Evolutionary conservation across 2,888 invertebrate species (phyloP).

Genomic region (Melinopterus prodromus): DNA sequence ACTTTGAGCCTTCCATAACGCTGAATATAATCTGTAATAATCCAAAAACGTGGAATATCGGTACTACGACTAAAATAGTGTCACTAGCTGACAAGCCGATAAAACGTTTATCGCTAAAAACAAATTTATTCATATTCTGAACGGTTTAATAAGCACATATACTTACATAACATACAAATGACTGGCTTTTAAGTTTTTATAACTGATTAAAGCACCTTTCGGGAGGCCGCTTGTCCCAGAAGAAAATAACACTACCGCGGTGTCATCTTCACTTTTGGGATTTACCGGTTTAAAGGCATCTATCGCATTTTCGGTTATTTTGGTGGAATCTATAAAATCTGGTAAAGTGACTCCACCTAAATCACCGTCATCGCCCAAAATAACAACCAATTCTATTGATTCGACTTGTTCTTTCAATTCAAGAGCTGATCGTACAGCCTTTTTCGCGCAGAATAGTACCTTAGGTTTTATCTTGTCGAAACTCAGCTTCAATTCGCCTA

Average conservation of each 20-base stretch:
- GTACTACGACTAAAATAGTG: conserved; percentile 36
- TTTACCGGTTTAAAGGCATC: conserved; percentile 5
- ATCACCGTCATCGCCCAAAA: background rate
- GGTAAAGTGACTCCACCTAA: background rate
- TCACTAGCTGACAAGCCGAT: background rate
- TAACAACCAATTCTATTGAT: conserved; percentile 8
- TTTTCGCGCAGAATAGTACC: conserved; percentile 36
- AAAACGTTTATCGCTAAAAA: background rate
- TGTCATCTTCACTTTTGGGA: conserved; percentile 36
- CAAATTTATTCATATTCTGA: background rate
- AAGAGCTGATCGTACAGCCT: conserved; percentile 65
- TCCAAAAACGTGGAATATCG: conserved; percentile 51
- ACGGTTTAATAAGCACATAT: background rate
- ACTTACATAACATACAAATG: conserved; percentile 9
- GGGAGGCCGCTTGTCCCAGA: conserved; percentile 76
- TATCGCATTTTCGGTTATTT: background rate
- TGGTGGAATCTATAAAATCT: background rate
- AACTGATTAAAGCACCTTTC: conserved; percentile 71
- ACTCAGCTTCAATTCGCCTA: conserved; percentile 42
- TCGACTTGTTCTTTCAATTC: conserved; percentile 57
- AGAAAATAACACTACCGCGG: conserved; percentile 63
- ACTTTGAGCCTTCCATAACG: conserved; percentile 41
- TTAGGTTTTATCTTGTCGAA: conserved; percentile 56
- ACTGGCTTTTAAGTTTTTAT: conserved; percentile 60
- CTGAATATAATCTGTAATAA: conserved; percentile 43